Evolutionary conservation across 1,140 invertebrate genomes (phyloP), one percentile per base, ranked within the genome.

Genomic region (Halictus rubicundus): DNA sequence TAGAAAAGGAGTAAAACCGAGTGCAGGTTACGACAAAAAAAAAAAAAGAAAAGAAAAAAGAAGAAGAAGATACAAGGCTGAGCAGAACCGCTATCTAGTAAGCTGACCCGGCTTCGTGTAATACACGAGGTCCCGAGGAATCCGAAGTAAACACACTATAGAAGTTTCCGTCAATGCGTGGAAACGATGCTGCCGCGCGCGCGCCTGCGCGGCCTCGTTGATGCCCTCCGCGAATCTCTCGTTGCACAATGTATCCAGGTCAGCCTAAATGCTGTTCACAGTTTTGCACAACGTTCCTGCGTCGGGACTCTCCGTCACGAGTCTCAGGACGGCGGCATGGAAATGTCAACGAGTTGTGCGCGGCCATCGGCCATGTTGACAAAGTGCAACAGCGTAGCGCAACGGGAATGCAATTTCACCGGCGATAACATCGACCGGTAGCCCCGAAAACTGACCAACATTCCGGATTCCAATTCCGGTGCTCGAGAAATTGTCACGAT

Each of bases 331-430:
- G 57, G 32, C 68, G 39, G 70, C 74, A 68, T 79, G 79, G 82
- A 85, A 86, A 86, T 86, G 84, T 86, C 84, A 86, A 86, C 83
- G 70, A 57, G 77, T 75, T 7, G 76, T 83, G 74, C 84, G 83
- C 81, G 79, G 78, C 69, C 2, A 32, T 32, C 32, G 32, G 32
- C 32, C 0, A n/a, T n/a, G n/a, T n/a, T n/a, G n/a, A 32, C 32
- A 32, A 32, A 32, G 32, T 32, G 32, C 32, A 32, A 5, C 32
- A 32, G 32, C 32, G 32, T 81, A 66, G 72, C 23, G 8, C 16
- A 8, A 37, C 42, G 42, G 46, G 57, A 60, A 78, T 78, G 82
- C 82, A 81, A 75, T 85, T 86, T 85, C 70, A 68, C 59, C 73
- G 27, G 70, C 66, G 74, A 78, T 32, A 74, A 75, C 80, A n/a